Base-by-base conservation (phyloP, 2,888 invertebrate genomes). In the Luperina nickerlii region DNA sequence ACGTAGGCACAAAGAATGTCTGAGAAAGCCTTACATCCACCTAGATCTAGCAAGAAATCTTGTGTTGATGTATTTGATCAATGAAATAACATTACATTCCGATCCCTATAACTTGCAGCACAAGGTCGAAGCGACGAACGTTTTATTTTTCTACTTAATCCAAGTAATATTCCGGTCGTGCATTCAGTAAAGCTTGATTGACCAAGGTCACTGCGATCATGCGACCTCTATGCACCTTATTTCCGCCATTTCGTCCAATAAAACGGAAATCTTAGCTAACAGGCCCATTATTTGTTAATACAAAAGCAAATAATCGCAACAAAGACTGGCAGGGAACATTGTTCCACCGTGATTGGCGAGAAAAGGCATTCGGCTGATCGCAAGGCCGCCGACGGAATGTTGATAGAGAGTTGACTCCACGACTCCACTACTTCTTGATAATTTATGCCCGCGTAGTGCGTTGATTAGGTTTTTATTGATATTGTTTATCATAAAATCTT, bases 341-440 rank as follows among this genome's bases (percentile, higher is more conserved):
- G 84, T 87, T 82, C 82, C 72, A 82, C 78, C 72, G 85, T 86
- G 88, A 87, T 88, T 85, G 88, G 85, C 84, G 87, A 88, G 89
- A 88, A 90, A 91, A 91, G 91, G 91, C 89, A 92, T 89, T 91
- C 90, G 80, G 85, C 89, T 90, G 92, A 88, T 92, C 87, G 89
- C 93, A 94, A 94, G 93, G 93, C 91, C 93, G 90, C 74, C 83
- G 62, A 84, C 90, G 95, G 95, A 95, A 95, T 95, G 95, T 87
- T 79, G 93, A 92, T 94, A 93, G 94, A 95, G 94, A 94, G 95
- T 92, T 92, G 93, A 91, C 92, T 92, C 92, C 90, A 87, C 89
- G 72, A 72, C 72, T 70, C 60, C 27, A 76, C 81, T 77, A 86
- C 87, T 84, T 88, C 91, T 86, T 85, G 87, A 75, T 91, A 85